Evolutionary conservation across 1,140 invertebrate genomes (phyloP).

Genomic region (Drosophila virilis): DNA sequence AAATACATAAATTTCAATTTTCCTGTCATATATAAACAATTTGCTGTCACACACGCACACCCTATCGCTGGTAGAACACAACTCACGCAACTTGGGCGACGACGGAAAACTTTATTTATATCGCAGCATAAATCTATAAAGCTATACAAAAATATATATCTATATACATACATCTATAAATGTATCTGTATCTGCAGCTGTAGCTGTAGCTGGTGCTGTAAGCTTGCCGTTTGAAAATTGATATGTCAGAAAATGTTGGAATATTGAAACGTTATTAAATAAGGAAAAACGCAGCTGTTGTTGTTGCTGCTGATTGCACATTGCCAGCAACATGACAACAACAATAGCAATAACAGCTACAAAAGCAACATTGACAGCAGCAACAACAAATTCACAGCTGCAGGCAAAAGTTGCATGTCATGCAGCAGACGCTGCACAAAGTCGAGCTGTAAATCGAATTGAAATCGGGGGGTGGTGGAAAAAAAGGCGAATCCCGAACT

Average conservation of each 20-base stretch:
- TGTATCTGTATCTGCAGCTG: slow-evolving; percentile 21
- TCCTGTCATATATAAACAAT: slow-evolving; percentile 79
- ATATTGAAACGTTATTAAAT: slow-evolving; percentile 82
- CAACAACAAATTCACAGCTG: slow-evolving; percentile 50
- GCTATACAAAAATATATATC: slow-evolving; percentile 29
- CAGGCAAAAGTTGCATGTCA: slow-evolving; percentile 76
- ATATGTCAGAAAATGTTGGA: slow-evolving; percentile 79
- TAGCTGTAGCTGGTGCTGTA: not conserved
- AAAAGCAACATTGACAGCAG: slow-evolving; percentile 25
- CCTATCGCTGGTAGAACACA: slow-evolving; percentile 1
- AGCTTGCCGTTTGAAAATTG: slow-evolving; percentile 66
- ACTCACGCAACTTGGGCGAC: slow-evolving; percentile 39
- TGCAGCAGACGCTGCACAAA: slow-evolving; percentile 72
- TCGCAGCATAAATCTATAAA: slow-evolving; percentile 53
- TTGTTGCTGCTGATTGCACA: slow-evolving; percentile 60
- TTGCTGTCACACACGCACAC: slow-evolving; percentile 55
- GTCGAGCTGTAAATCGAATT: slow-evolving; percentile 77
- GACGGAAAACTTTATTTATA: slow-evolving; percentile 71
- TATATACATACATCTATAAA: slow-evolving; percentile 29
- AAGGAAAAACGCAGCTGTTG: slow-evolving; percentile 54
- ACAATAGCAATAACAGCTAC: slow-evolving; percentile 36
- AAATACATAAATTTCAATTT: slow-evolving; percentile 81
- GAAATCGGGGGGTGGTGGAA: slow-evolving; percentile 36
- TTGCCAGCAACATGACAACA: slow-evolving; percentile 55
- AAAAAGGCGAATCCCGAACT: not conserved